A percentile compares a stretch with the other conserved stretches of the same genome.
These are phyloP conservation scores for Pseudomugil tenellus DNA, from an alignment of 2,797 vertebrate species.

Conservation along the genomic window DNA sequence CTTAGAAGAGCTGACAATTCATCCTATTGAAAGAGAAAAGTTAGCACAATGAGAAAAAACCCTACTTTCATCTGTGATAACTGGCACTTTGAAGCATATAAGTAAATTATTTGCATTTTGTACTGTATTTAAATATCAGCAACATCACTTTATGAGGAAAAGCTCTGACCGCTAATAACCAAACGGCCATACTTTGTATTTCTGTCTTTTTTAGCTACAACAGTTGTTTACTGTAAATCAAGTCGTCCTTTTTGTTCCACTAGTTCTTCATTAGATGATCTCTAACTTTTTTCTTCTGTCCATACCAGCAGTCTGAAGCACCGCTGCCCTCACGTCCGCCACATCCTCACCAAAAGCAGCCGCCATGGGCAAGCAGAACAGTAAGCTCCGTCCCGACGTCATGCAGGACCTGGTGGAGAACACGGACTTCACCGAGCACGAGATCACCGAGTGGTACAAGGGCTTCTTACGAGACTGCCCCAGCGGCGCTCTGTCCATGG, in stretches of 20 bases:
- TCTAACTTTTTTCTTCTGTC: conserved; percentile 36
- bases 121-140: neutral
- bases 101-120: neutral
- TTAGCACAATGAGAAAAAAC: neutral
- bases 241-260: neutral
- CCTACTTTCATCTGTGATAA: neutral
- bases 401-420: conserved; percentile 99
- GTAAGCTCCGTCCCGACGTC: conserved; percentile 97
- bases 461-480: conserved; percentile 99
- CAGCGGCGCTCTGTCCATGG: conserved; percentile 95
- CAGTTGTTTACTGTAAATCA: neutral
- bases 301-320: conserved; percentile 41
- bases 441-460: conserved; percentile 99
- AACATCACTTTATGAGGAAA: neutral
- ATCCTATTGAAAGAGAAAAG: neutral
- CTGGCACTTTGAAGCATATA: neutral
- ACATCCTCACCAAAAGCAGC: conserved; percentile 64
- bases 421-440: conserved; percentile 97
- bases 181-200: neutral
- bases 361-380: conserved; percentile 98
- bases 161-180: conserved; percentile 2
- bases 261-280: neutral
- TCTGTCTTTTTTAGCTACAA: neutral
- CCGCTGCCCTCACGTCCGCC: conserved; percentile 31
- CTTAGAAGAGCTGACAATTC: neutral